Evolutionary conservation across 2,797 vertebrate species (phyloP), one percentile per base, ranked within the genome.

Genomic region (Squalus acanthias): DNA sequence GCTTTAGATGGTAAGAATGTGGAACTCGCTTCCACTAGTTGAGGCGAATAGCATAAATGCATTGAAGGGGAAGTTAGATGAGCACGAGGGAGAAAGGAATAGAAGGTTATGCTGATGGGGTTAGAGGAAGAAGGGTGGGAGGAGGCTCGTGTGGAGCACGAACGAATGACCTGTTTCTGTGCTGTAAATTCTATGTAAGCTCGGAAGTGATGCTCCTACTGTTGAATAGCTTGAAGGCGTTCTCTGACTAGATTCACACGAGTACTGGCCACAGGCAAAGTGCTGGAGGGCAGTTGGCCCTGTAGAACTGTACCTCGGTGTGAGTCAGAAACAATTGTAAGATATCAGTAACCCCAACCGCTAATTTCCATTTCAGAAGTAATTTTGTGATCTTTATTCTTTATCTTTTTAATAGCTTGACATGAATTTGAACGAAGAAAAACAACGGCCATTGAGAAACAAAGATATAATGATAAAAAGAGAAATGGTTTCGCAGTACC

Each of bases 401-500:
- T 96, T 15, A 9, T 74, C 26, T 33, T 96, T 39, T 46, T 96
- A 46, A 74, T 96, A 99, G 99, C 97, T 98, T 97, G 99, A 99
- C 97, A 99, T 99, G 99, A 99, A 99, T 97, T 98, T 99, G 96
- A 99, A 99, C 67, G 98, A 98, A 85, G 98, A 99, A 97, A 99
- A 99, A 96, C 98, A 99, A 97, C 98, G 97, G 95, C 99, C 99
- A 91, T 97, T 99, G 82, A 97, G 99, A 96, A 97, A 97, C 96
- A 99, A 99, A 97, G 98, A 99, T 97, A 99, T 99, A 46, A 53
- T 96, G 88, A 99, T 99, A 97, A 99, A 99, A 97, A 98, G 99
- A 97, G 99, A 99, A 97, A 99, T 99, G 98, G 98, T 99, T 72
- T 99, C 98, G 94, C 99, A 99, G 96, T 99, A 99, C 97, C 97